These are phyloP conservation scores for Pilophorus perplexus DNA, from an alignment of 2,888 invertebrate genomes.

Conservation along the genomic window DNA sequence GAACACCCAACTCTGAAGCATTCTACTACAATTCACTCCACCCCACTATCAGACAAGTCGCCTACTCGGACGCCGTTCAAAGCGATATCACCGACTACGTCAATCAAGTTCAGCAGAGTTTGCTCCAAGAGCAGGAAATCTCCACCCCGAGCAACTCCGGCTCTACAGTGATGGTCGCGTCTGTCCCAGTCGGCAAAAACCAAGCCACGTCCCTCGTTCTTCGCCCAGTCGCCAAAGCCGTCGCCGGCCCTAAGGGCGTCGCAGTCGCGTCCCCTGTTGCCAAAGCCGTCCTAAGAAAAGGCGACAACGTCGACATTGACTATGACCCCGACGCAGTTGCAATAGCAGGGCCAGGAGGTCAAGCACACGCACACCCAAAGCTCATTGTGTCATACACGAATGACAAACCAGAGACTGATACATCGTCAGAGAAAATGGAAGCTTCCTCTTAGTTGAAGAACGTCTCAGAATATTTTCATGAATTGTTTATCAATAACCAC, in stretches of 20 bases:
- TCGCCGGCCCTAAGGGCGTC: constrained; percentile 64
- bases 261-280: constrained; percentile 70
- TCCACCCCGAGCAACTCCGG: not conserved
- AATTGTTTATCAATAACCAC: constrained; percentile 23
- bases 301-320: constrained; percentile 62
- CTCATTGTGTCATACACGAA: constrained; percentile 54
- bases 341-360: constrained; percentile 71
- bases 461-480: constrained; percentile 23
- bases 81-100: constrained; percentile 40
- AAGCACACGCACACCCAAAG: constrained; percentile 73
- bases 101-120: constrained; percentile 38
- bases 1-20: constrained; percentile 31
- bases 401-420: constrained; percentile 33
- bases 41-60: constrained; percentile 14
- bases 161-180: constrained; percentile 33
- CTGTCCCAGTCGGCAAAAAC: constrained; percentile 30
- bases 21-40: constrained; percentile 36
- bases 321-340: constrained; percentile 69
- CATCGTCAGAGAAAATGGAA: constrained; percentile 6
- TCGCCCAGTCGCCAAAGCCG: constrained; percentile 65
- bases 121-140: constrained; percentile 36
- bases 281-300: constrained; percentile 61
- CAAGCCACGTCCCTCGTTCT: constrained; percentile 52
- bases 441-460: no score
- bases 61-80: constrained; percentile 24